Percentiles rank a stretch among this genome's conserved stretches.
Evolutionary conservation across 2,113 vertebrate species (phyloP).

Genomic region (Pseudopodoces humilis): DNA sequence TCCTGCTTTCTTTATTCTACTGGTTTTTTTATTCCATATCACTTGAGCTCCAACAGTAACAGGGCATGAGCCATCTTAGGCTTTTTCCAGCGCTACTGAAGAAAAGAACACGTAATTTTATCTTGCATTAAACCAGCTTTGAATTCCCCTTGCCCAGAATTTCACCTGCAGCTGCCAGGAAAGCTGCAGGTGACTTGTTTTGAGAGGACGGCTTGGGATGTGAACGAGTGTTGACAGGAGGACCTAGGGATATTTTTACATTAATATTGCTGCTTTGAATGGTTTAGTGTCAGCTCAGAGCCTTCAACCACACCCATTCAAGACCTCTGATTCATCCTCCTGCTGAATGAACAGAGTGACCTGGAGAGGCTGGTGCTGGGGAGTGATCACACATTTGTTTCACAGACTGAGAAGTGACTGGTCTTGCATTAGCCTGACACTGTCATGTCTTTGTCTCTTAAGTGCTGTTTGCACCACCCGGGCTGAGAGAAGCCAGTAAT

Average conservation of each 20-base stretch:
- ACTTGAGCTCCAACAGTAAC: not conserved
- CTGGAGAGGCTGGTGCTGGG: not conserved
- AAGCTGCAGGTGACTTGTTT: not conserved
- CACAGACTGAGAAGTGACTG: not conserved
- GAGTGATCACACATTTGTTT: not conserved
- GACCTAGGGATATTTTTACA: not conserved
- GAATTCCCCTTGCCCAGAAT: not conserved
- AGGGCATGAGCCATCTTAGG: not conserved
- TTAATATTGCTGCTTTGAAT: not conserved
- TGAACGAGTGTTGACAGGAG: not conserved
- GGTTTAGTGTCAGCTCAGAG: not conserved
- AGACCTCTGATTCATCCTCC: not conserved
- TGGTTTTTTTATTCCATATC: not conserved
- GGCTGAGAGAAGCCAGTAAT: slow-evolving; percentile 27
- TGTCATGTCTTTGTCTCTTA: slow-evolving; percentile 1
- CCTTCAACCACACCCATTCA: not conserved
- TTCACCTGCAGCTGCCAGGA: not conserved
- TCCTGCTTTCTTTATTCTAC: not conserved
- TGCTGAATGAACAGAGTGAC: not conserved
- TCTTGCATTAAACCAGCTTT: not conserved
- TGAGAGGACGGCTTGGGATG: not conserved
- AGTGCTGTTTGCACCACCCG: slow-evolving; percentile 14
- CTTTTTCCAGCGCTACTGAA: not conserved
- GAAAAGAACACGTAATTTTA: not conserved
- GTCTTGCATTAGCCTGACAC: not conserved